These are phyloP conservation scores for Drosophila watanabei DNA, from an alignment of 1,140 invertebrate genomes.

Conservation along the genomic window DNA sequence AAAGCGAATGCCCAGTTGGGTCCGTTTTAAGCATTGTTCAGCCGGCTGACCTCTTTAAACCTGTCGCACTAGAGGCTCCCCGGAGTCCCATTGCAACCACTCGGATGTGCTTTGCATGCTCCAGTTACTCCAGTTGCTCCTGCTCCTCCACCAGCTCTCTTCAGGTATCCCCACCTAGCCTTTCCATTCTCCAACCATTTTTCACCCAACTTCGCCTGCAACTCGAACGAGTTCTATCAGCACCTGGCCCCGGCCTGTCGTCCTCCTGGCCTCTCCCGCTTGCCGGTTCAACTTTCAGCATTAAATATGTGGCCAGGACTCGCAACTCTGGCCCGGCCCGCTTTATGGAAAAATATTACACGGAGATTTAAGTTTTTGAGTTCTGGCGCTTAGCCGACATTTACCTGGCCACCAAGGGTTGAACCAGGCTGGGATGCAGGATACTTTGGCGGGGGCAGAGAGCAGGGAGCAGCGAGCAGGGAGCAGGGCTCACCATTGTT, in stretches of 20 bases:
- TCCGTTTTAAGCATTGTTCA: constrained; percentile 54
- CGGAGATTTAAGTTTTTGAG: constrained; percentile 77
- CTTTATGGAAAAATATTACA: constrained; percentile 79
- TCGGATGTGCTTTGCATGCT: constrained; percentile 81
- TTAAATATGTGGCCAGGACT: constrained; percentile 73
- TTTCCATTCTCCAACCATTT: background rate
- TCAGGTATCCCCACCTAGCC: constrained; percentile 8
- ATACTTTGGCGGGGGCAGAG: background rate
- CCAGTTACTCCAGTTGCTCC: constrained; percentile 58
- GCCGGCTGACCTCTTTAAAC: constrained; percentile 53
- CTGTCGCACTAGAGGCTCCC: constrained; percentile 49
- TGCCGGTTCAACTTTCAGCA: constrained; percentile 62
- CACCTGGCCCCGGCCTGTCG: constrained; percentile 37
- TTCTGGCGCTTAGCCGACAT: constrained; percentile 56
- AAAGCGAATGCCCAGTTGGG: constrained; percentile 52
- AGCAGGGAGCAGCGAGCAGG: constrained; percentile 8
- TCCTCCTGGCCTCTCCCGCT: background rate
- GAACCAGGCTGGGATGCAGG: constrained; percentile 5
- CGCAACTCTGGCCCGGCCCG: constrained; percentile 24
- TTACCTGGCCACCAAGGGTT: constrained; percentile 67
- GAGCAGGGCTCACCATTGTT: constrained; percentile 32
- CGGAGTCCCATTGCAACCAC: constrained; percentile 57
- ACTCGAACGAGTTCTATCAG: constrained; percentile 60
- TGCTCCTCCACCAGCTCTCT: constrained; percentile 2
- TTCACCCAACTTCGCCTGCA: constrained; percentile 43